Evolutionary conservation across 2,797 vertebrate genomes (phyloP).

Genomic region (Melanotaenia parkinsoni): DNA sequence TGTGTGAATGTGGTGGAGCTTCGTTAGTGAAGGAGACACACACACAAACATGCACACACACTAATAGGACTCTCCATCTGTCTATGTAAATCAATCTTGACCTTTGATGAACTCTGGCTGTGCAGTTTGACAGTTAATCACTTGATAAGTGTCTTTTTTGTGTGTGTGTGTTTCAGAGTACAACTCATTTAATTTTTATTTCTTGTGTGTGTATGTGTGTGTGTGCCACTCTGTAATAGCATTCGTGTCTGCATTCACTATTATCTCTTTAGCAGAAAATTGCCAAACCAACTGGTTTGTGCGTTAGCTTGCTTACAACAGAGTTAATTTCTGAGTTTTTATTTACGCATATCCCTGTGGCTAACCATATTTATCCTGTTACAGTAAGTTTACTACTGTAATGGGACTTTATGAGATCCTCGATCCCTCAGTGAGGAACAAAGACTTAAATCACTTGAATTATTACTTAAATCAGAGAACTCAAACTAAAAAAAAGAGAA

Average conservation of each 20-base stretch:
- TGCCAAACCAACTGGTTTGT: background rate
- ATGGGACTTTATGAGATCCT: background rate
- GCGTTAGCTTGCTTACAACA: background rate
- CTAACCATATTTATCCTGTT: background rate
- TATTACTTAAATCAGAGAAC: too few relatives aligned
- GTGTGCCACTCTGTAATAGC: slow-evolving; percentile 4
- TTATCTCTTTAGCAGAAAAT: slow-evolving; percentile 44
- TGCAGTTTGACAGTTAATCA: slow-evolving; percentile 80
- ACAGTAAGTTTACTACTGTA: background rate
- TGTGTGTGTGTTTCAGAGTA: slow-evolving; percentile 7
- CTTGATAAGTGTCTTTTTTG: slow-evolving; percentile 70
- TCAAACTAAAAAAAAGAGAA: background rate
- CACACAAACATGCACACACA: slow-evolving; percentile 26
- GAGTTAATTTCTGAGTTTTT: too few relatives aligned
- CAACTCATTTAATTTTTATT: slow-evolving; percentile 12
- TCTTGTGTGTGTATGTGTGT: slow-evolving; percentile 17
- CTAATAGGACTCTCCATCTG: slow-evolving; percentile 77
- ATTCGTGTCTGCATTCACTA: slow-evolving; percentile 20
- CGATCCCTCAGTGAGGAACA: background rate
- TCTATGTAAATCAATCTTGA: slow-evolving; percentile 79
- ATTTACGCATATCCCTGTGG: background rate
- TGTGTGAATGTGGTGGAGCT: slow-evolving; percentile 18
- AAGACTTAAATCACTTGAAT: background rate
- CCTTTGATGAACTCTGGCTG: slow-evolving; percentile 77
- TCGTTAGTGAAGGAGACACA: slow-evolving; percentile 16